Conservation (phyloP, 2,797 vertebrate species). For the Phataginus tetradactyla region DNA sequence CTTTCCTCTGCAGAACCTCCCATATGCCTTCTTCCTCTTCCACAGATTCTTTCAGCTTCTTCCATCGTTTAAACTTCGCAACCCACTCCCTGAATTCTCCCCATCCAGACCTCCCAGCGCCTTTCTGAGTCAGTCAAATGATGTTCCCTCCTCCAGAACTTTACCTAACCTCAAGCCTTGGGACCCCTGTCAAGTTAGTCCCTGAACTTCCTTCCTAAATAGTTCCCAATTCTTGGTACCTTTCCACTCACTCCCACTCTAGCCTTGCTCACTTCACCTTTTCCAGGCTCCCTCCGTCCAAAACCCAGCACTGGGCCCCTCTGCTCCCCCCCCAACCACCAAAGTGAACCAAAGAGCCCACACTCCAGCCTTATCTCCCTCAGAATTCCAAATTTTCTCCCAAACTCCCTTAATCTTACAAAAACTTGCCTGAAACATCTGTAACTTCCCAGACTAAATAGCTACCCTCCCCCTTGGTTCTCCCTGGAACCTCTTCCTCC, state of each 20-base stretch:
- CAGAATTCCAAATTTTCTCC: neutral
- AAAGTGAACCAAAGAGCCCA: neutral
- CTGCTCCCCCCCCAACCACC: neutral
- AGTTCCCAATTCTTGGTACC: neutral
- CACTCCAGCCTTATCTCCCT: neutral
- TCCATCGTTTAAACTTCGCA: neutral
- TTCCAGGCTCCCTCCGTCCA: neutral
- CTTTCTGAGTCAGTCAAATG: slow-evolving; percentile 4
- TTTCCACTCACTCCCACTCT: neutral
- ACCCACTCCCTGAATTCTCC: neutral
- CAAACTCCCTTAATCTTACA: neutral
- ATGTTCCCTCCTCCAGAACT: slow-evolving; percentile 37
- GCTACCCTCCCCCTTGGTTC: neutral
- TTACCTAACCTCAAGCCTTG: neutral
- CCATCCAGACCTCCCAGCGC: neutral
- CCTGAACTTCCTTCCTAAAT: slow-evolving; percentile 22
- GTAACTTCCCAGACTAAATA: slow-evolving; percentile 46
- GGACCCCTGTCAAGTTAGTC: neutral
- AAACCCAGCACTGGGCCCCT: neutral
- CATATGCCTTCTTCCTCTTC: neutral
- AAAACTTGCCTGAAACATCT: slow-evolving; percentile 44
- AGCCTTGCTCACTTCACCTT: neutral
- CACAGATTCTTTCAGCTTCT: neutral
- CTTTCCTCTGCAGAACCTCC: neutral
- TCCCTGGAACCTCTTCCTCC: neutral